Percentiles rank a stretch among this genome's conserved stretches.
Evolutionary conservation across 2,888 invertebrate species (phyloP).

Genomic region (Emmelina monodactyla): DNA sequence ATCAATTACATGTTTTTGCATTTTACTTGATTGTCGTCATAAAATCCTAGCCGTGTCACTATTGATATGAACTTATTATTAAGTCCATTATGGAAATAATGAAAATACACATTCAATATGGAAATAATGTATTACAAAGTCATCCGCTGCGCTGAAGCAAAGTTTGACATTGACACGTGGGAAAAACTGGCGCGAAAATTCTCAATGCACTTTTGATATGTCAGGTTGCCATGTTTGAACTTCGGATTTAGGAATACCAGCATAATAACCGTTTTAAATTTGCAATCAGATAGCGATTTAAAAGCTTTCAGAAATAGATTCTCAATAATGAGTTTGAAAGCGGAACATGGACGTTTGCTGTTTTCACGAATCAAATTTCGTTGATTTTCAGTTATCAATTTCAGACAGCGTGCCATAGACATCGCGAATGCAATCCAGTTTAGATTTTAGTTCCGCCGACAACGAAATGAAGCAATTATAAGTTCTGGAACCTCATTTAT

Average conservation of each 20-base stretch:
- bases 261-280: too few relatives aligned
- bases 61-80: too few relatives aligned
- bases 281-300: too few relatives aligned
- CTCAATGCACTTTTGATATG: slow-evolving; percentile 51
- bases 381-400: slow-evolving; percentile 1
- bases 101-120: slow-evolving; percentile 17
- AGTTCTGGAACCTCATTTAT: slow-evolving; percentile 59
- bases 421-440: slow-evolving; percentile 31
- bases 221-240: too few relatives aligned
- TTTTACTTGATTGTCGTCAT: too few relatives aligned
- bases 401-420: slow-evolving; percentile 23
- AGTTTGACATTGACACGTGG: slow-evolving; percentile 26
- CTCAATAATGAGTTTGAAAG: slow-evolving; percentile 5
- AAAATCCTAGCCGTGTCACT: too few relatives aligned
- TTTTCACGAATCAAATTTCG: not conserved
- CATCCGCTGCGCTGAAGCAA: not conserved
- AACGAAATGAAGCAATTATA: slow-evolving; percentile 63
- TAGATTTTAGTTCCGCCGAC: slow-evolving; percentile 28
- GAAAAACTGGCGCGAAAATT: slow-evolving; percentile 40
- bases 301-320: too few relatives aligned
- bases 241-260: too few relatives aligned
- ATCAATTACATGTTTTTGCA: slow-evolving; percentile 54
- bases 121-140: not conserved
- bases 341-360: not conserved
- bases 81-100: slow-evolving; percentile 20